Evolutionary conservation across 2,113 vertebrate species (phyloP).

Genomic region (Aspidoscelis tigris): DNA sequence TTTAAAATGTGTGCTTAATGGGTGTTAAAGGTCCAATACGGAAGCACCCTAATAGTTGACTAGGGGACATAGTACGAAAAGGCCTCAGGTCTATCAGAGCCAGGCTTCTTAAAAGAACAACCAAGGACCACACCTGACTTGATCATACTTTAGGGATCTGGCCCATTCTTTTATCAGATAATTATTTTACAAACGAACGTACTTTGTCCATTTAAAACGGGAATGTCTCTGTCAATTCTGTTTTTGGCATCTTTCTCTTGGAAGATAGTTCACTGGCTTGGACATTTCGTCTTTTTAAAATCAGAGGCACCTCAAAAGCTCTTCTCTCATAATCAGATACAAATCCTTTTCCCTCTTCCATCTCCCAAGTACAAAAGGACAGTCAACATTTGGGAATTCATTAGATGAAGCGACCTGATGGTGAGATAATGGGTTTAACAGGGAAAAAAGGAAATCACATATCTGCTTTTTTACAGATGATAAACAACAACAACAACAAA

Average conservation of each 20-base stretch:
- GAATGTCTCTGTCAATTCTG: too few relatives aligned
- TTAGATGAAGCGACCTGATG: not conserved
- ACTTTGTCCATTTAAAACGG: not conserved
- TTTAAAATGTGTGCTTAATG: too few relatives aligned
- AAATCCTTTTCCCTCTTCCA: not conserved
- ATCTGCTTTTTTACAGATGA: not conserved
- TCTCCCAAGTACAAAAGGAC: not conserved
- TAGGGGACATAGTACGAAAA: too few relatives aligned
- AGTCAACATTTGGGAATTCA: not conserved
- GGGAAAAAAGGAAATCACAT: not conserved
- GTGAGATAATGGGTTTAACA: not conserved
- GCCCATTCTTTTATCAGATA: not conserved
- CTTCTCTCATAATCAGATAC: not conserved
- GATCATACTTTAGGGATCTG: too few relatives aligned
- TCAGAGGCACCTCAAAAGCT: conserved; percentile 8
- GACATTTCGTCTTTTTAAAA: not conserved
- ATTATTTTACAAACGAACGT: not conserved
- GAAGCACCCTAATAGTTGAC: too few relatives aligned
- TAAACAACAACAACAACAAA: not conserved
- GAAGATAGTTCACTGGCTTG: not conserved
- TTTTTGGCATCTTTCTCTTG: too few relatives aligned
- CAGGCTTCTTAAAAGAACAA: too few relatives aligned
- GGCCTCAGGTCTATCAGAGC: too few relatives aligned
- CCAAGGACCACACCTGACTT: too few relatives aligned
- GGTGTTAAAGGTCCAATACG: too few relatives aligned